Evolutionary conservation across 1,140 invertebrate genomes (phyloP).

Genomic region (Lepidurus arcticus): DNA sequence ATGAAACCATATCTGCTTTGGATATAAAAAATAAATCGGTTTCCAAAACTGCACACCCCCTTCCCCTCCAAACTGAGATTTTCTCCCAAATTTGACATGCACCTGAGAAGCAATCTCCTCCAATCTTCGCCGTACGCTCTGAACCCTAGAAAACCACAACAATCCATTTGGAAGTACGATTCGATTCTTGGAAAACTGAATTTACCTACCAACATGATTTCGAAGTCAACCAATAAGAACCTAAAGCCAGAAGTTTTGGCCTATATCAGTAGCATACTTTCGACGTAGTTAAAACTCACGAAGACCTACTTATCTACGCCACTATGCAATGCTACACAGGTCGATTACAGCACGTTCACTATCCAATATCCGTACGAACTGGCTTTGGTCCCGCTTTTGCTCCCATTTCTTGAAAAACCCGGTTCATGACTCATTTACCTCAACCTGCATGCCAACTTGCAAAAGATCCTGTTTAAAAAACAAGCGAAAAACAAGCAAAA

Average conservation of each 20-base stretch:
- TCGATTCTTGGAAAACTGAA: too few species aligned
- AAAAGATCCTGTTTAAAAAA: background rate
- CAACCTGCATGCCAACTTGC: background rate
- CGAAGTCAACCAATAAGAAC: too few species aligned
- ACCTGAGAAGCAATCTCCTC: too few species aligned
- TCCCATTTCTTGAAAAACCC: background rate
- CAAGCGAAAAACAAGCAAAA: background rate
- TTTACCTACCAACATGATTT: too few species aligned
- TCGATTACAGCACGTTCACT: background rate
- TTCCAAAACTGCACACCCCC: background rate
- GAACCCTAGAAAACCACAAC: too few species aligned
- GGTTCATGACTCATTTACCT: constrained; percentile 14
- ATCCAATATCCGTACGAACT: background rate
- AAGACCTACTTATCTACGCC: constrained; percentile 1
- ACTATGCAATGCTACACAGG: background rate
- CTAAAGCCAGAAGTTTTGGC: background rate
- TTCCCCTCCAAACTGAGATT: background rate
- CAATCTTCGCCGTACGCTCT: too few species aligned
- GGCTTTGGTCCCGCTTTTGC: background rate
- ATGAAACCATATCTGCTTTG: background rate
- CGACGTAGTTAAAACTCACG: background rate
- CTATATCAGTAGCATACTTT: background rate
- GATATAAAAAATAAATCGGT: background rate
- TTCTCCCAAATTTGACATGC: background rate
- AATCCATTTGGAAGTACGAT: too few species aligned